Percentiles rank a stretch among this genome's conserved stretches.
Evolutionary conservation across 2,113 vertebrate species (phyloP).

Genomic region (Illadopsis cleaveri): DNA sequence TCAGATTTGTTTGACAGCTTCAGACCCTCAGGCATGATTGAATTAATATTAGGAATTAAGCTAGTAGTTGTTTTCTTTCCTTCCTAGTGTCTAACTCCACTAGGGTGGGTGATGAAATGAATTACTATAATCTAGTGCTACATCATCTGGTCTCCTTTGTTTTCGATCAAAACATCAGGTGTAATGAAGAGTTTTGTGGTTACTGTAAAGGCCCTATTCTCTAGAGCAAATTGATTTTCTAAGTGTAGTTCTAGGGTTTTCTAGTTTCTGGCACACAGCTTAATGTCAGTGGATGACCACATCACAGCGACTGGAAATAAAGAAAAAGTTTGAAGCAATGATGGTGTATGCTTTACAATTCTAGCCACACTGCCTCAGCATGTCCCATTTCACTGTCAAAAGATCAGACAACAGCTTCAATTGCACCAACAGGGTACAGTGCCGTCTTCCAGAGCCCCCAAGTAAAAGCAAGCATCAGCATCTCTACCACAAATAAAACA

Average conservation of each 20-base stretch:
- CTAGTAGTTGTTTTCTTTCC: neutral
- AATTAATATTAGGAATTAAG: neutral
- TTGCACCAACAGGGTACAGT: neutral
- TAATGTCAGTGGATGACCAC: neutral
- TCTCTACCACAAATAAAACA: accelerated
- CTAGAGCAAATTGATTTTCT: neutral
- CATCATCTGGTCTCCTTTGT: neutral
- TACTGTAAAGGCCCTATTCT: neutral
- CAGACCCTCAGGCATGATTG: neutral
- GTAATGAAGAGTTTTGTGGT: neutral
- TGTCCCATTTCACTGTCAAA: neutral
- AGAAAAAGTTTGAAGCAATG: neutral
- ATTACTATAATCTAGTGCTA: neutral
- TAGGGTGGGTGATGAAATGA: neutral
- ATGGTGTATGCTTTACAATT: neutral
- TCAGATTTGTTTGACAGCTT: neutral
- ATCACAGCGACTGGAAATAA: neutral
- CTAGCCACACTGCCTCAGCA: accelerated
- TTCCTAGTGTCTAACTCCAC: neutral
- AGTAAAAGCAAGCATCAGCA: neutral
- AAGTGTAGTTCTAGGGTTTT: neutral
- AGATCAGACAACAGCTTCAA: neutral
- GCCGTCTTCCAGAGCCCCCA: accelerated
- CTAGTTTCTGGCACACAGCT: neutral
- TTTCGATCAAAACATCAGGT: neutral